These are phyloP conservation scores for Sebastiscus tertius DNA, from an alignment of 2,797 vertebrate species.

Conservation along the genomic window DNA sequence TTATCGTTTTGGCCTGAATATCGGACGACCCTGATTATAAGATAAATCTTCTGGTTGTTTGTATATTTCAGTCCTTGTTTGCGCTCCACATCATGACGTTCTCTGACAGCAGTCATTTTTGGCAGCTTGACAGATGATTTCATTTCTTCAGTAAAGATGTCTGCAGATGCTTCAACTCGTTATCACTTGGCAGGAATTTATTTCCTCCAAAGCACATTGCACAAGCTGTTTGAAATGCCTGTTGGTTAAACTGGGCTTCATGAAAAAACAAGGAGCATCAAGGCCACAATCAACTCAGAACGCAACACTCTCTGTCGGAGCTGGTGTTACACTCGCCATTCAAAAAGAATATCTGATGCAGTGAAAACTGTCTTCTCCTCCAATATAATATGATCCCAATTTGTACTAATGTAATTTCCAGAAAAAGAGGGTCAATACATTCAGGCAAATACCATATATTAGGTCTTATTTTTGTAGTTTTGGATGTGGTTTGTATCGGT, in stretches of 20 bases:
- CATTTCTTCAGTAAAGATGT: conserved; percentile 3
- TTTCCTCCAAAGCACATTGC: background rate
- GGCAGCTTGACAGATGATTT: conserved; percentile 1
- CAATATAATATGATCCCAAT: background rate
- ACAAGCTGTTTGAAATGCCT: background rate
- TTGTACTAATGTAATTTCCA: background rate
- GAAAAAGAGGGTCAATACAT: background rate
- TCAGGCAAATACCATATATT: background rate
- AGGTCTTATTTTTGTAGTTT: background rate
- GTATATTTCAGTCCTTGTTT: background rate
- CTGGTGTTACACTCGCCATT: background rate
- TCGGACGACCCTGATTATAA: background rate
- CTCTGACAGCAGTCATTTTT: background rate
- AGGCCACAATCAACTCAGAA: background rate
- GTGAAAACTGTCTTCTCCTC: background rate
- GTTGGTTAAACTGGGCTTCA: background rate
- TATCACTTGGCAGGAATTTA: background rate
- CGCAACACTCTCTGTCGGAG: background rate
- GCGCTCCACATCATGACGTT: background rate
- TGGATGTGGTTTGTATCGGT: background rate
- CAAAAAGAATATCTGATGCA: background rate
- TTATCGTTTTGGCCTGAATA: background rate
- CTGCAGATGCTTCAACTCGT: background rate
- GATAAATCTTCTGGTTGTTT: background rate
- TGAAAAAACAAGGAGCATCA: background rate